A percentile compares a stretch with the other conserved stretches of the same genome.
Conservation (phyloP, 2,797 vertebrate genomes). For the Melanotaenia boesemani region DNA sequence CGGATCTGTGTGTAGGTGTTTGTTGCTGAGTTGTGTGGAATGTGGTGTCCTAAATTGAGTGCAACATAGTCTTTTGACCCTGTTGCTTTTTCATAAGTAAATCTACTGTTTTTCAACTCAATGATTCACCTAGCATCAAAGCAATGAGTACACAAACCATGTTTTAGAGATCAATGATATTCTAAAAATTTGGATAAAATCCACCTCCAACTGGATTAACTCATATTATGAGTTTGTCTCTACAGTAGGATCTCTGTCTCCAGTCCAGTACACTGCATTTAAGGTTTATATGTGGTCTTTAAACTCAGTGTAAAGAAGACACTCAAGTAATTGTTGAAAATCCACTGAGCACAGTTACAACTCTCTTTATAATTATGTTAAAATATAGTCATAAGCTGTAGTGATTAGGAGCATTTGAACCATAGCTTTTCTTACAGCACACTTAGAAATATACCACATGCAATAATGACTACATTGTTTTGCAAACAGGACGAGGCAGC, state of each 20-base stretch:
- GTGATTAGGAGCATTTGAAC: neutral
- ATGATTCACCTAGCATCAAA: slow-evolving; percentile 5
- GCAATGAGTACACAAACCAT: neutral
- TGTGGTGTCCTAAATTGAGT: slow-evolving; percentile 29
- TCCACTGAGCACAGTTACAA: neutral
- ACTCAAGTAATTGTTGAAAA: neutral
- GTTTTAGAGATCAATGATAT: neutral
- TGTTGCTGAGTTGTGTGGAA: slow-evolving; percentile 25
- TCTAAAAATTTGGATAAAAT: neutral
- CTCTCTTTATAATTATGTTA: neutral
- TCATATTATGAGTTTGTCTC: neutral
- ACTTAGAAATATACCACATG: neutral
- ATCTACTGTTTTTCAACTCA: slow-evolving; percentile 28
- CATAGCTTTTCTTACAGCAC: neutral
- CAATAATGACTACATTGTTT: neutral
- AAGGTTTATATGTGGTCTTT: neutral
- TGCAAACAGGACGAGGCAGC: neutral
- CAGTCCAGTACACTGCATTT: no score
- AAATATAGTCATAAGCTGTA: neutral
- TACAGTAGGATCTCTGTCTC: no score
- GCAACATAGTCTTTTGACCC: slow-evolving; percentile 31
- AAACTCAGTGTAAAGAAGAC: neutral
- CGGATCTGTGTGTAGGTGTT: slow-evolving; percentile 18
- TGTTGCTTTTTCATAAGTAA: slow-evolving; percentile 14
- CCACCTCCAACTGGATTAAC: neutral